Evolutionary conservation across 1,140 invertebrate species (phyloP), one percentile per base, ranked within the genome.

Genomic region (Andricus grossulariae): DNA sequence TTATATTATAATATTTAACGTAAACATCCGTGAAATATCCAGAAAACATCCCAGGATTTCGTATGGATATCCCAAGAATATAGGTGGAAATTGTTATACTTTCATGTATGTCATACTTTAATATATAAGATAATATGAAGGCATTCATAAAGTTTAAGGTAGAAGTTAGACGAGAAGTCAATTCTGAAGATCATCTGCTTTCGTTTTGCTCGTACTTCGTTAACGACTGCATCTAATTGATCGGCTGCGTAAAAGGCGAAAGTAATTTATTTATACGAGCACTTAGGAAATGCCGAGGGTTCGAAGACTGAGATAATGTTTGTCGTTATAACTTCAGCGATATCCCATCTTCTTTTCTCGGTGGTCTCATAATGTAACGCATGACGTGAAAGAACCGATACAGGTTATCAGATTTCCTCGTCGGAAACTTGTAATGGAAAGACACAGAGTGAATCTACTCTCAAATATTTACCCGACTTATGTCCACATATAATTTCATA

Each of bases 201-300:
- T 54, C 16, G 18, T 54, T 54, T 54, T 54, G n/a, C 57, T 21
- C 57, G 57, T 60, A 16, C 25, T 66, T 66, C 57, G 7, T 66
- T 66, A 39, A 39, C 57, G 57, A 25, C 39, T 32, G 57, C 57
- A 39, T 66, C 57, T 66, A 66, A 66, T 66, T 66, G 32, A 39
- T 25, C 54, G 72, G 75, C 72, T 72, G 76, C 71, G 80, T 82
- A 79, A 85, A 85, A 66, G 73, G 77, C 39, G 49, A 80, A 81
- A 79, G 79, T 85, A 85, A 84, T 86, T 86, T 85, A 86, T 87
- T 86, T 85, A 83, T 83, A 83, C 77, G 77, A 79, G 77, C 76
- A 75, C 49, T 83, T 81, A 73, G 76, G 74, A 74, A 39, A 21
- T 60, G 32, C 15, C 6, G n/a, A 32, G 70, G 54, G 25, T 21